Conservation (phyloP, 2,888 invertebrate species). For the Mythimna vitellina region DNA sequence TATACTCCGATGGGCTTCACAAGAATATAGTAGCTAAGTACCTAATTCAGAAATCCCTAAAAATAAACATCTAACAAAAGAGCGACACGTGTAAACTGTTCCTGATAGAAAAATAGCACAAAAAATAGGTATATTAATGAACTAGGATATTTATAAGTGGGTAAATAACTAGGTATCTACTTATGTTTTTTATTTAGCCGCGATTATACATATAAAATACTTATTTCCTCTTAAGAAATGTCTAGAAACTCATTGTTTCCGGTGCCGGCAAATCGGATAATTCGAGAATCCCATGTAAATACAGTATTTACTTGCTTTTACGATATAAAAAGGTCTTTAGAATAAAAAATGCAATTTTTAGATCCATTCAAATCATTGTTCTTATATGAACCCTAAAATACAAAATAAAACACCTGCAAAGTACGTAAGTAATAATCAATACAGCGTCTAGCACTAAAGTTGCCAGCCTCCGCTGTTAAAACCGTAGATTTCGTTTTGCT, state of each 20-base stretch:
- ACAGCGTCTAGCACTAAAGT: slow-evolving; percentile 37
- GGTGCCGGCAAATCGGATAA: slow-evolving; percentile 45
- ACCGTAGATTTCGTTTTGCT: slow-evolving; percentile 1
- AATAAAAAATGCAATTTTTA: slow-evolving; percentile 5
- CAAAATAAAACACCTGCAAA: slow-evolving; percentile 51
- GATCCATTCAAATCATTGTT: slow-evolving; percentile 6
- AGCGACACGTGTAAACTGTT: slow-evolving; percentile 17
- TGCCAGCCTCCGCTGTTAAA: slow-evolving; percentile 38
- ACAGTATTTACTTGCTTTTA: not conserved
- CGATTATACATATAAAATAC: not conserved
- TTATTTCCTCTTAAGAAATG: slow-evolving; percentile 14
- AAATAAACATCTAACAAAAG: slow-evolving; percentile 11
- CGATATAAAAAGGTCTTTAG: not conserved
- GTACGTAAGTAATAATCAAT: slow-evolving; percentile 48
- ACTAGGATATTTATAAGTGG: not conserved
- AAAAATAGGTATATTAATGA: not conserved
- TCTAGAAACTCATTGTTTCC: slow-evolving; percentile 45
- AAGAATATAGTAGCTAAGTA: not conserved
- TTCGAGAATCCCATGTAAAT: slow-evolving; percentile 32
- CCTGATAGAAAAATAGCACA: not conserved
- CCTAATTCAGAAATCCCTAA: not conserved
- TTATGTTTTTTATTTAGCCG: not conserved
- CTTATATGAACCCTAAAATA: slow-evolving; percentile 31
- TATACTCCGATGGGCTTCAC: not conserved
- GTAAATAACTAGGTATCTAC: not conserved